These are phyloP conservation scores for Synanthedon formicaeformis DNA, from an alignment of 2,888 invertebrate species.

Conservation along the genomic window DNA sequence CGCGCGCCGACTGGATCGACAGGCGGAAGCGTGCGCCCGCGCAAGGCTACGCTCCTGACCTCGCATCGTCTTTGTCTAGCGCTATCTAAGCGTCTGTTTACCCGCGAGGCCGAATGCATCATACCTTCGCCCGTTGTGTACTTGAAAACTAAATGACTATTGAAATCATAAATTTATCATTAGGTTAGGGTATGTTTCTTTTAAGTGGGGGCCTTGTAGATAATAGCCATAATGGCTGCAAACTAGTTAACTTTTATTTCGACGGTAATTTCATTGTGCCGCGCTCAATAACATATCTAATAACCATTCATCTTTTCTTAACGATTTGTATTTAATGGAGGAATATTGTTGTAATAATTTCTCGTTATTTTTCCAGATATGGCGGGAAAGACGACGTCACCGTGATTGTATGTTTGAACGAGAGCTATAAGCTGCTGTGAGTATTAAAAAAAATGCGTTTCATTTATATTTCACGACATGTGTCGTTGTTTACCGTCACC, in stretches of 20 bases:
- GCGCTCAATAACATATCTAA: too few species aligned
- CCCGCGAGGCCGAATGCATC: slow-evolving; percentile 68
- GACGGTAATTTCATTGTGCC: slow-evolving; percentile 1
- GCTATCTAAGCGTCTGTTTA: slow-evolving; percentile 65
- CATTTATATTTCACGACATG: background rate
- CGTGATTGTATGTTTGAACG: slow-evolving; percentile 36
- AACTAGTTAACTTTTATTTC: background rate
- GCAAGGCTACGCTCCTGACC: slow-evolving; percentile 70
- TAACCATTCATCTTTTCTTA: too few species aligned
- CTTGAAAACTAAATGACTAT: slow-evolving; percentile 47
- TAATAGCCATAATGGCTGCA: slow-evolving; percentile 28
- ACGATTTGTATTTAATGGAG: background rate
- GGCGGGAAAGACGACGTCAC: slow-evolving; percentile 38
- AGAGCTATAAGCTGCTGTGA: slow-evolving; percentile 45
- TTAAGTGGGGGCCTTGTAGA: slow-evolving; percentile 35
- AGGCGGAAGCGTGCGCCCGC: slow-evolving; percentile 65
- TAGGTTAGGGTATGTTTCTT: slow-evolving; percentile 27
- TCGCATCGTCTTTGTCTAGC: slow-evolving; percentile 69
- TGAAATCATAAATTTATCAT: slow-evolving; percentile 38
- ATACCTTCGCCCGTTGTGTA: slow-evolving; percentile 49
- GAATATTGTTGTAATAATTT: background rate
- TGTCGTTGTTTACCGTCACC: background rate
- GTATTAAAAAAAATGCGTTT: slow-evolving; percentile 12
- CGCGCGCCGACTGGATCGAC: slow-evolving; percentile 6
- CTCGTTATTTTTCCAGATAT: slow-evolving; percentile 38